Percentiles rank a stretch among this genome's conserved stretches.
These are phyloP conservation scores for Sorex araneus DNA, from an alignment of 2,113 vertebrate genomes.

Conservation along the genomic window DNA sequence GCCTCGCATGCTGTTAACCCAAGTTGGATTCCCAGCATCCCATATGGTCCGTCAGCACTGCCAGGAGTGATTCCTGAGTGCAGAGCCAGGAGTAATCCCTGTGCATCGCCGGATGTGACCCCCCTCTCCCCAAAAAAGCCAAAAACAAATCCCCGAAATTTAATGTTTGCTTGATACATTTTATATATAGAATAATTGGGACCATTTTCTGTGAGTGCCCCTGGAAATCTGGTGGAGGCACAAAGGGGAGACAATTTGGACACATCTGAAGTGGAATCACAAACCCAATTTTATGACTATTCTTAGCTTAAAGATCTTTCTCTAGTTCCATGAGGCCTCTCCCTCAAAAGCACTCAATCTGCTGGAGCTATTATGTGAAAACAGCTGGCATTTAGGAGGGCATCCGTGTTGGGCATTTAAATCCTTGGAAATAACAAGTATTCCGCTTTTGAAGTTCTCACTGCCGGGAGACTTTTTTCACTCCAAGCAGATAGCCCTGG, in stretches of 20 bases:
- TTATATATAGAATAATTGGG: slow-evolving; percentile 79
- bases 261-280: slow-evolving; percentile 76
- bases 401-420: slow-evolving; percentile 83
- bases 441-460: slow-evolving; percentile 86
- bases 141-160: slow-evolving; percentile 88
- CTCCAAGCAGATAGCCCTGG: too few relatives aligned
- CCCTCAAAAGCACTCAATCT: slow-evolving; percentile 76
- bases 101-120: too few relatives aligned
- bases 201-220: slow-evolving; percentile 75
- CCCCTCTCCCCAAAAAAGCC: too few relatives aligned
- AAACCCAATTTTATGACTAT: slow-evolving; percentile 70
- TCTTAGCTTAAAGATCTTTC: slow-evolving; percentile 66
- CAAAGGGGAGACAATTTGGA: slow-evolving; percentile 72
- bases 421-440: slow-evolving; percentile 87
- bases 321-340: slow-evolving; percentile 79
- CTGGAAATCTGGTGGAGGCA: slow-evolving; percentile 78
- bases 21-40: too few relatives aligned
- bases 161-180: slow-evolving; percentile 78
- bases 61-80: too few relatives aligned
- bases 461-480: slow-evolving; percentile 85
- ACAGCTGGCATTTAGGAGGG: slow-evolving; percentile 80
- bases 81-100: too few relatives aligned
- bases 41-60: too few relatives aligned
- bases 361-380: slow-evolving; percentile 73
- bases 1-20: too few relatives aligned